Evolutionary conservation across 2,113 vertebrate species (phyloP).

Genomic region (Embiotoca jacksoni): DNA sequence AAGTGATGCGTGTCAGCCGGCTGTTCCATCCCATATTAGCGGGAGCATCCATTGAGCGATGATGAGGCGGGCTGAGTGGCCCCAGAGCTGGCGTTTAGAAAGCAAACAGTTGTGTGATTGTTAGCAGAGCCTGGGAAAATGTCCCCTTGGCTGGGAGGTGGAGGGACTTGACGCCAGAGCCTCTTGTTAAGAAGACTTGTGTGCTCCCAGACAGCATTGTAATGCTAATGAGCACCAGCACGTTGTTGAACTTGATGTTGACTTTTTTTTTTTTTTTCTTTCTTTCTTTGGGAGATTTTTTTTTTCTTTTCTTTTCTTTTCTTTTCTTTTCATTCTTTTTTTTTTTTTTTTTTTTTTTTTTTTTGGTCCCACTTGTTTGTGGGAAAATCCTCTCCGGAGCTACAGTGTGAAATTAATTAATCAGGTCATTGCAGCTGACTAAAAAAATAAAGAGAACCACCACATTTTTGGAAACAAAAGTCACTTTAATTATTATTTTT

Average conservation of each 20-base stretch:
- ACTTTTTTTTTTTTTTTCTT: conserved; percentile 87
- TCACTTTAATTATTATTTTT: conserved; percentile 14
- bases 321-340: conserved; percentile 70
- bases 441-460: conserved; percentile 66
- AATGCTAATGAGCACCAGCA: conserved; percentile 89
- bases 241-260: conserved; percentile 96
- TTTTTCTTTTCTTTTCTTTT: conserved; percentile 73
- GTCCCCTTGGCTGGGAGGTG: conserved; percentile 83
- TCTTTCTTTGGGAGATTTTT: conserved; percentile 70
- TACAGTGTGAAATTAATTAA: conserved; percentile 89
- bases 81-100: conserved; percentile 80
- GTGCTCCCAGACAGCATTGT: conserved; percentile 90
- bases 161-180: conserved; percentile 87
- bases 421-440: conserved; percentile 66
- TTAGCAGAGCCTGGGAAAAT: conserved; percentile 91
- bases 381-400: conserved; percentile 84
- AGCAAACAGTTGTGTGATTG: conserved; percentile 92
- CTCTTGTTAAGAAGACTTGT: conserved; percentile 87
- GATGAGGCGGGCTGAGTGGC: conserved; percentile 82
- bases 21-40: conserved; percentile 56
- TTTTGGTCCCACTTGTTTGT: conserved; percentile 82
- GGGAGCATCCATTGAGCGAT: conserved; percentile 76
- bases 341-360: conserved; percentile 81
- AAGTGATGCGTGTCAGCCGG: conserved; percentile 50
- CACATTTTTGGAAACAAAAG: conserved; percentile 46